Conservation (phyloP, 53 echinoderm and acorn worm species). For the Actinopyga echinites region DNA sequence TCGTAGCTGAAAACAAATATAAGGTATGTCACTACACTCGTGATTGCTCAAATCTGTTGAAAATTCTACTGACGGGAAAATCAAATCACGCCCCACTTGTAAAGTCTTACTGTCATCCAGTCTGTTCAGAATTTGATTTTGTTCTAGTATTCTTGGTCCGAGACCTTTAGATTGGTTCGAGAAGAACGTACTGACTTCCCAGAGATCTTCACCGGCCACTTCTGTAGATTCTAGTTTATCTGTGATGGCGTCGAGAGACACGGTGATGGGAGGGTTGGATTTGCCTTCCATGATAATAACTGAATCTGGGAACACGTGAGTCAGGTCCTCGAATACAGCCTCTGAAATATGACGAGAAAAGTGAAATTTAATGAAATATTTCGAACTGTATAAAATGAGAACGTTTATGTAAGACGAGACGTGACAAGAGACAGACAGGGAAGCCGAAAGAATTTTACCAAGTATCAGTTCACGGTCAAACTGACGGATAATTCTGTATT, state of each 20-base stretch:
- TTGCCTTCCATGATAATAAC: neutral
- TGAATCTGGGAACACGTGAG: neutral
- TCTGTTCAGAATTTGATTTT: neutral
- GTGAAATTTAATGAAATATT: neutral
- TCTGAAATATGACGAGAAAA: neutral
- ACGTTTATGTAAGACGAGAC: no score
- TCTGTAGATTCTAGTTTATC: conserved; percentile 2
- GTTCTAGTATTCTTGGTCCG: conserved; percentile 9
- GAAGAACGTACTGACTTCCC: conserved; percentile 24
- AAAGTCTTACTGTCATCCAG: neutral
- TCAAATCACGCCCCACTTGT: neutral
- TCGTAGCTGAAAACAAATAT: conserved; percentile 20
- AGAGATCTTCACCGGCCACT: neutral
- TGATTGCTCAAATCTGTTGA: conserved; percentile 13
- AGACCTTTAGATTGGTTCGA: neutral
- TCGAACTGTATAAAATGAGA: no score
- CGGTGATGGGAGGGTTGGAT: neutral
- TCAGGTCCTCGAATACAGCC: conserved; percentile 15
- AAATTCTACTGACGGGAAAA: conserved; percentile 1
- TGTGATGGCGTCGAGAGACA: conserved; percentile 8
- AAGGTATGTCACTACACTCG: conserved; percentile 23
- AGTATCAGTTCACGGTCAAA: no score
- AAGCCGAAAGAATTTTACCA: no score
- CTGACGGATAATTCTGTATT: no score
- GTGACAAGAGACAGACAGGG: no score